Evolutionary conservation across 2,888 invertebrate species (phyloP).

Genomic region (Andrena bicolor): DNA sequence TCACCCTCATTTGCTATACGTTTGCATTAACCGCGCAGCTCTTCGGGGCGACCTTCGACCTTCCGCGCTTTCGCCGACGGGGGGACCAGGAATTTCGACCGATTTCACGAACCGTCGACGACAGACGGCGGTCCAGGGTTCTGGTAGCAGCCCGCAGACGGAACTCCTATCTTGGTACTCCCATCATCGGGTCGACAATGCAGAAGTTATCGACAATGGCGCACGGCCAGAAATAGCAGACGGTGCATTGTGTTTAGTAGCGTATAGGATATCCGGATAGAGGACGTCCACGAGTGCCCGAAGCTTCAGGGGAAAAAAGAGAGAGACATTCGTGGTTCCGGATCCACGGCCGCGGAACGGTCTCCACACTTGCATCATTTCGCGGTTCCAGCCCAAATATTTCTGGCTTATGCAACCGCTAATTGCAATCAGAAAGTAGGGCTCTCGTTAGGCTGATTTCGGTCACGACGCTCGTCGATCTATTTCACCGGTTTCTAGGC

Average conservation of each 20-base stretch:
- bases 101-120: conserved; percentile 64
- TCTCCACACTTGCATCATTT: conserved; percentile 44
- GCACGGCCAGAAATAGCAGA: conserved; percentile 79
- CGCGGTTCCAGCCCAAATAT: conserved; percentile 57
- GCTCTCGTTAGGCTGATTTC: conserved; percentile 36
- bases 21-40: conserved; percentile 38
- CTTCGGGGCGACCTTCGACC: conserved; percentile 57
- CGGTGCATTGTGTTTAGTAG: conserved; percentile 79
- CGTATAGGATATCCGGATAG: conserved; percentile 75
- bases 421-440: conserved; percentile 58
- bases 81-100: conserved; percentile 53
- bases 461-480: conserved; percentile 16
- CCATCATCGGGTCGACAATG: conserved; percentile 74
- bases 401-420: conserved; percentile 53
- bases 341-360: conserved; percentile 43
- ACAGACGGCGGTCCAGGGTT: conserved; percentile 48
- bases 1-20: conserved; percentile 19
- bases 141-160: conserved; percentile 55
- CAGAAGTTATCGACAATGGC: conserved; percentile 82
- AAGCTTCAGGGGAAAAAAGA: conserved; percentile 19
- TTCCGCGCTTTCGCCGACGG: conserved; percentile 37
- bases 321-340: conserved; percentile 48
- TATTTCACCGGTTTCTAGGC: background rate
- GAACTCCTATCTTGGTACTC: conserved; percentile 66
- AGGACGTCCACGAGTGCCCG: conserved; percentile 55